Percentiles rank a stretch among this genome's conserved stretches.
These are phyloP conservation scores for Burhinus oedicnemus DNA, from an alignment of 2,113 vertebrate genomes.

Conservation along the genomic window DNA sequence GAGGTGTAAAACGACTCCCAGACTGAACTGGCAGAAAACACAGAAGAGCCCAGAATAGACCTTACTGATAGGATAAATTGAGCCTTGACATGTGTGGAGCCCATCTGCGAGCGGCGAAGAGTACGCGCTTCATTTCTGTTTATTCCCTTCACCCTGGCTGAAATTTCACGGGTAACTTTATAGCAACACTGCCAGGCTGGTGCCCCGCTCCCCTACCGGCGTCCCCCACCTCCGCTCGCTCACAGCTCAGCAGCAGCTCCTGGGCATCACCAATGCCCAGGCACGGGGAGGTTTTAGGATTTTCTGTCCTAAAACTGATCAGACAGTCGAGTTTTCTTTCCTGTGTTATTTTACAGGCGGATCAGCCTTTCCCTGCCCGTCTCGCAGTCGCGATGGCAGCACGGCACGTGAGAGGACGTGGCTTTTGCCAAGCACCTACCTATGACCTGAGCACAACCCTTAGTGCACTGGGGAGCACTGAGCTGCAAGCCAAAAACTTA, in stretches of 20 bases:
- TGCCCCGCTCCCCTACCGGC: not conserved
- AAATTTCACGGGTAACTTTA: not conserved
- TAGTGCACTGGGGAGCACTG: not conserved
- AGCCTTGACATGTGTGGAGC: slow-evolving; percentile 39
- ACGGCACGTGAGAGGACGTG: rapidly evolving
- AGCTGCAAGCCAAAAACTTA: not conserved
- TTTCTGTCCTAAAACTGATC: not conserved
- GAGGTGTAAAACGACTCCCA: slow-evolving; percentile 45
- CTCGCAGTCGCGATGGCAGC: not conserved
- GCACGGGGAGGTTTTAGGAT: rapidly evolving
- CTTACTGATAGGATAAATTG: slow-evolving; percentile 47
- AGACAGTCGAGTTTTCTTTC: not conserved
- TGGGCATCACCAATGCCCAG: rapidly evolving
- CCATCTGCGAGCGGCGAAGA: not conserved
- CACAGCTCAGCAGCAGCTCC: not conserved
- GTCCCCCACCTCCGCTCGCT: rapidly evolving
- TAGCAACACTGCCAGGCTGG: not conserved
- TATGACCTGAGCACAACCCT: not conserved
- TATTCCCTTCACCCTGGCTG: not conserved
- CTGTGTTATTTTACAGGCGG: not conserved
- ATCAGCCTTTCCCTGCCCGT: not conserved
- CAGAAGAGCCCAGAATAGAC: slow-evolving; percentile 23
- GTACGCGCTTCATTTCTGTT: not conserved
- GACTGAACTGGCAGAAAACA: slow-evolving; percentile 49
- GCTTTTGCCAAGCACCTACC: not conserved